Evolutionary conservation across 2,797 vertebrate species (phyloP), one percentile per base, ranked within the genome.

Genomic region (Propithecus deckenii): DNA sequence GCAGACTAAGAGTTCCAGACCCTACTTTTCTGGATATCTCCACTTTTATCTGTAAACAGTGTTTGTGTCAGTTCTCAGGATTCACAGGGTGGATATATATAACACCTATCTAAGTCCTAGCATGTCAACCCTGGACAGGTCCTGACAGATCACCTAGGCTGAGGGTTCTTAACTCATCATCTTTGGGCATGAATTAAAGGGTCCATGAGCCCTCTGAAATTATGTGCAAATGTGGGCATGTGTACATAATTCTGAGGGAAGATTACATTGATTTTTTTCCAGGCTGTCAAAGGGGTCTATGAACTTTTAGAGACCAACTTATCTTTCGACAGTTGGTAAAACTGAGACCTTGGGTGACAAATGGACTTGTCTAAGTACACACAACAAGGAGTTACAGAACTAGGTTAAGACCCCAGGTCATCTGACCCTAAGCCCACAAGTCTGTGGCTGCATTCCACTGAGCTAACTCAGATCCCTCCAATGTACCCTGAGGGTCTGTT

Each of bases 41-140:
- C 41, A 78, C 83, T 96, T 87, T 92, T 94, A 43, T 89, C 65
- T 55, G 85, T 93, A 84, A 75, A 86, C 4, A 7, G 25, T 59
- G 4, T 89, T 41, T 91, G 67, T 90, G 88, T 91, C 86, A 91
- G 25, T 25, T 84, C 83, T 88, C 30, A 69, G 78, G 72, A 35
- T 72, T 94, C 57, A 63, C 25, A 8, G 86, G 25, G 71, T 22
- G n/a, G 28, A 78, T 74, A 72, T 10, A 46, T 18, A 17, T 50
- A 76, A 61, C 30, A 30, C 30, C 25, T 57, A 57, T 63, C 41
- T 74, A 67, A 50, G 81, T 86, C 35, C 55, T 83, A 72, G 35
- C 84, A 83, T 59, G 85, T 65, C 61, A 88, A 7, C 5, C 14
- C 75, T n/a, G 14, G 50, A 85, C 92, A 86, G 41, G 78, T 81